Percentiles rank a stretch among this genome's conserved stretches.
Evolutionary conservation across 37 sponge, comb jelly and placozoan genomes (phyloP).

Genomic region (Aphrocallistes beatrix): DNA sequence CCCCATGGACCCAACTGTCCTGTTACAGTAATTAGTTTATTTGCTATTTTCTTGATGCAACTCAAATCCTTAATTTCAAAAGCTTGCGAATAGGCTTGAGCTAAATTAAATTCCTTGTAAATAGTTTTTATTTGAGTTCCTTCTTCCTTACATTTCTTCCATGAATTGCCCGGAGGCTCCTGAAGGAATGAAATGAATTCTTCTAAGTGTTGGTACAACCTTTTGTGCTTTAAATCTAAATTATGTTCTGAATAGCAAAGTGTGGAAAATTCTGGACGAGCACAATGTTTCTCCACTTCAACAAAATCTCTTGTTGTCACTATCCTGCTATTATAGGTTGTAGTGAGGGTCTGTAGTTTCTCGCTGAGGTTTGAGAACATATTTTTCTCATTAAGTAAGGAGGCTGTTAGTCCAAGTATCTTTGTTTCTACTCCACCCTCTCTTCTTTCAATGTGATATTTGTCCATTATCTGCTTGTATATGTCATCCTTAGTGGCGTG

Average conservation of each 20-base stretch:
- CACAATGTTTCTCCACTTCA: conserved; percentile 45
- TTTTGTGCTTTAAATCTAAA: background rate
- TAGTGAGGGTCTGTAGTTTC: conserved; percentile 41
- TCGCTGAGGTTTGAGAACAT: conserved; percentile 47
- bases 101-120: background rate
- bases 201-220: background rate
- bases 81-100: no score
- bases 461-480: conserved; percentile 58
- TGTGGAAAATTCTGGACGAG: conserved; percentile 42
- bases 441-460: background rate
- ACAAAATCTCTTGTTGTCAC: conserved; percentile 48
- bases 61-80: background rate
- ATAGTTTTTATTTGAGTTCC: background rate
- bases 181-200: background rate
- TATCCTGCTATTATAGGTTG: background rate
- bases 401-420: conserved; percentile 84
- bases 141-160: background rate
- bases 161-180: background rate
- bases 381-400: conserved; percentile 49
- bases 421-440: conserved; percentile 26
- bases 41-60: background rate
- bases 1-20: background rate
- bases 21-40: background rate
- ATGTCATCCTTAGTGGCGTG: conserved; percentile 81
- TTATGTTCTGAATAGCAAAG: background rate